phyloP scores from a whole-genome alignment of 1,140 invertebrate species.

The Temnothorax curvispinosus region DNA sequence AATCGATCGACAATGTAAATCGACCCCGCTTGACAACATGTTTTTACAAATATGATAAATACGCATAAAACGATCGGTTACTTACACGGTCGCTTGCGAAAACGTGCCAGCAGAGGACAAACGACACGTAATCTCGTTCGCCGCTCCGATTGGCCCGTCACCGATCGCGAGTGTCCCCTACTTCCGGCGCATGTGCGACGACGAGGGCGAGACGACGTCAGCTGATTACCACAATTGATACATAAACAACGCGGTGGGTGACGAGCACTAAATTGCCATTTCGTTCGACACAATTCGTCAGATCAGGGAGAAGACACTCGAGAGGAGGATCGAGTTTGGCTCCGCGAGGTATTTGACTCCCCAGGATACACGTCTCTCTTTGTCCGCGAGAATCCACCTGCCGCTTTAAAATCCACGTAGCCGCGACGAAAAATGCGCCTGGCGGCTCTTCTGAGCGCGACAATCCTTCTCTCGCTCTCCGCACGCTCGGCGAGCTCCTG shows the following conservation, averaged over 20 bases:
- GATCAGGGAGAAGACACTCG: neutral
- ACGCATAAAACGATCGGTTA: neutral
- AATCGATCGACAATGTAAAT: too few relatives aligned
- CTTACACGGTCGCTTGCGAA: neutral
- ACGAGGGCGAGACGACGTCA: neutral
- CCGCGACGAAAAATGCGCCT: slow-evolving; percentile 63
- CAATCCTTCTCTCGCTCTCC: slow-evolving; percentile 39
- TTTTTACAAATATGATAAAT: neutral
- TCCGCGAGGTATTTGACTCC: neutral
- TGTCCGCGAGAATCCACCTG: neutral
- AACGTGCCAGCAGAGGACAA: neutral
- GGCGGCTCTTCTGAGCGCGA: slow-evolving; percentile 24
- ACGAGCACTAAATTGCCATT: neutral
- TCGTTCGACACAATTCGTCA: neutral
- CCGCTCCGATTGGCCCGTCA: slow-evolving; percentile 4
- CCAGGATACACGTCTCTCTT: neutral
- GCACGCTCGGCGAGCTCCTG: slow-evolving; percentile 37
- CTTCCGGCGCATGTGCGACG: neutral
- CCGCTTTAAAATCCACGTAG: neutral
- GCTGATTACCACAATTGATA: neutral
- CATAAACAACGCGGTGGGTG: neutral
- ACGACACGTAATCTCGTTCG: neutral
- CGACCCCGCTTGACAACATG: neutral
- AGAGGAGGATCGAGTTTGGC: neutral
- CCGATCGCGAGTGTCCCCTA: neutral